Evolutionary conservation across 2,888 invertebrate species (phyloP), one percentile per base, ranked within the genome.

Genomic region (Odiellus spinosus): DNA sequence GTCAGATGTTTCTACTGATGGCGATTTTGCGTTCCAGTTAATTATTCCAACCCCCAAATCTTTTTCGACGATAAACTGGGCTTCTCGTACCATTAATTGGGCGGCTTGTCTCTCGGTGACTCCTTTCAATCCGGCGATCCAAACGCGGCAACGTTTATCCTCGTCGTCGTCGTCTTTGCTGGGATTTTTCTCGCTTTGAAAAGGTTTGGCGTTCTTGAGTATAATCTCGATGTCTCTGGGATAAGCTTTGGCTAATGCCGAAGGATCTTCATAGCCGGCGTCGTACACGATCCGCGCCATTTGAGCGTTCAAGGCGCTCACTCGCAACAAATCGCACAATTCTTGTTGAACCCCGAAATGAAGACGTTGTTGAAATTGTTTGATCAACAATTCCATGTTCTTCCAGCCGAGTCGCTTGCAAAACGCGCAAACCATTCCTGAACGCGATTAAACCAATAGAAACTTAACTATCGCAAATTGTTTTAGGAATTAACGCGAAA

Each of bases 391-490:
- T 64, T 91, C 84, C 60, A 98, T 73, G 62, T 82, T 85, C 54
- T 76, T 76, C 95, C 96, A 98, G 19, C 91, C 87, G 11, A 98
- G 69, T 45, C 88, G 80, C 53, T 76, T 77, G 65, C 93, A 90
- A 69, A 98, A 96, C n/a, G 85, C 78, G 3, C 91, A 88, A 1
- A 96, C 85, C 83, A 95, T 95, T 47, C 91, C 93, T 46, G 95
- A 90, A 74, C 93, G 95, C 26, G 5, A 26, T 26, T 26, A 26
- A 26, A 26, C 4, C 26, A 26, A 26, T n/a, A n/a, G n/a, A n/a
- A n/a, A n/a, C n/a, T n/a, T n/a, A n/a, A n/a, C n/a, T n/a, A n/a
- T n/a, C n/a, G n/a, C n/a, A n/a, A n/a, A n/a, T n/a, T n/a, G n/a
- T n/a, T n/a, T n/a, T n/a, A n/a, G 8, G 26, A 26, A 26, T 26